These are phyloP conservation scores for Elysia chlorotica DNA, from an alignment of 1,140 invertebrate species.

Conservation along the genomic window DNA sequence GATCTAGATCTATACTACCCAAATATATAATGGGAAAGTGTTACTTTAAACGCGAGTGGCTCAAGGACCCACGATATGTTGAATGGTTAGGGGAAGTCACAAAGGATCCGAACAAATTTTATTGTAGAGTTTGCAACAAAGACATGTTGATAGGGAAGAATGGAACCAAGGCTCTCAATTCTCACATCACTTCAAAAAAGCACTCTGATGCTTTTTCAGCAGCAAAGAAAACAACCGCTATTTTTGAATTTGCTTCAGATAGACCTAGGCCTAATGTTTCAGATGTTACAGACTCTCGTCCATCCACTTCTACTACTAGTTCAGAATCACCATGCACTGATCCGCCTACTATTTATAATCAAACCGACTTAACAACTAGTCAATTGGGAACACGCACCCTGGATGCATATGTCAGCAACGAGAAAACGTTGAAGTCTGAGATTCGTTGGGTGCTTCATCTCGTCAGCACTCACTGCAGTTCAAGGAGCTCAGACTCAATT, in stretches of 20 bases:
- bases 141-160: not conserved
- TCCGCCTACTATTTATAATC: not conserved
- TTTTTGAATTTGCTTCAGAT: not conserved
- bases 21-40: not conserved
- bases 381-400: not conserved
- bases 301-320: not conserved
- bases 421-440: slow-evolving; percentile 15
- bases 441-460: slow-evolving; percentile 17
- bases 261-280: not conserved
- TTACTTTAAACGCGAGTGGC: not conserved
- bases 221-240: not conserved
- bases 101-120: not conserved
- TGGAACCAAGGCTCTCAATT: not conserved
- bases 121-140: not conserved
- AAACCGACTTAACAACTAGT: not conserved
- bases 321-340: too few relatives aligned
- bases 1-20: too few relatives aligned
- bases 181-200: not conserved
- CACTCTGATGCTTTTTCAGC: not conserved
- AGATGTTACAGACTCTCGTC: not conserved
- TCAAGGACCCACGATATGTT: not conserved
- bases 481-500: not conserved
- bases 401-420: not conserved
- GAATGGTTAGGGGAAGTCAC: not conserved
- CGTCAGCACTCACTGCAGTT: slow-evolving; percentile 9